Evolutionary conservation across 2,113 vertebrate genomes (phyloP).

Genomic region (rabbit (Oryctolagus cuniculus)): mOryCun1.1 NC_091447.1:48089501-48090000

Average conservation of each 20-base stretch:
- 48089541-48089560: not conserved
- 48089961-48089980: not conserved
- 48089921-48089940: conserved; percentile 5
- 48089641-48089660: not conserved
- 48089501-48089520: not conserved
- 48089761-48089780: not conserved
- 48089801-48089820: not conserved
- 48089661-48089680: not conserved
- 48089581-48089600: not conserved
- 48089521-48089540: not conserved
- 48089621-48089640: not conserved
- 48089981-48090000: not conserved
- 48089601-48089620: not conserved
- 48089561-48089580: not conserved
- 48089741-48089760: not conserved
- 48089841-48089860: not conserved
- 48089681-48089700: not conserved
- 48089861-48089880: not conserved
- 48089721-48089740: not conserved
- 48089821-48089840: not conserved
- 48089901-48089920: not conserved
- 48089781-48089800: not conserved
- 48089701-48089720: not conserved
- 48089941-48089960: not conserved
- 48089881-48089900: not conserved